Conservation (phyloP, 2,888 invertebrate species). For the Sinotaia quadrata region DNA sequence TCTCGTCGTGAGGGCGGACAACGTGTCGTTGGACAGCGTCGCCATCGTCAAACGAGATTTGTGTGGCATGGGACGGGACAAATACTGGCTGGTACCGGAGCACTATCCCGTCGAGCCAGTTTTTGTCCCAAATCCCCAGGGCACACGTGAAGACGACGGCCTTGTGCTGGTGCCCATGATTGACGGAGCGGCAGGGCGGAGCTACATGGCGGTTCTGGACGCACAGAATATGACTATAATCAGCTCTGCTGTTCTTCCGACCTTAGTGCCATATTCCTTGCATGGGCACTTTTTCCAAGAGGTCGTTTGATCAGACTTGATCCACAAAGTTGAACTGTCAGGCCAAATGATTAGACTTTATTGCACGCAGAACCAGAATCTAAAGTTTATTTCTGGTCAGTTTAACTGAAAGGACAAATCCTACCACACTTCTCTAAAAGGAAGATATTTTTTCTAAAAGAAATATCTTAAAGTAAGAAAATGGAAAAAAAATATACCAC, state of each 20-base stretch:
- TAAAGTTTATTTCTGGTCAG: too few species aligned
- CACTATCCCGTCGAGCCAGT: conserved; percentile 64
- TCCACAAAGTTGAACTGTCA: too few species aligned
- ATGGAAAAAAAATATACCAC: too few species aligned
- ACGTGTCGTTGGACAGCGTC: conserved; percentile 46
- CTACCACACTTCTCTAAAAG: too few species aligned
- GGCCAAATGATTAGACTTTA: too few species aligned
- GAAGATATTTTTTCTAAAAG: too few species aligned
- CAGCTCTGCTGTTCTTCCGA: conserved; percentile 57
- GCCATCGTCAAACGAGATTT: conserved; percentile 66
- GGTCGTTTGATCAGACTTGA: conserved; percentile 23
- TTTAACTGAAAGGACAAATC: too few species aligned
- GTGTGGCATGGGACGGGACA: conserved; percentile 50
- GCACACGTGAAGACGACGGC: conserved; percentile 64
- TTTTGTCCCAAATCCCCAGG: conserved; percentile 58
- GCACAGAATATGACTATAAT: conserved; percentile 55
- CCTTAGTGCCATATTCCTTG: conserved; percentile 62
- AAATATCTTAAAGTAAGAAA: too few species aligned
- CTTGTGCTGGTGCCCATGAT: conserved; percentile 60
- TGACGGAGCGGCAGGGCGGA: conserved; percentile 49
- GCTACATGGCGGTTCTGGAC: conserved; percentile 61
- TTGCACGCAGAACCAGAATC: too few species aligned
- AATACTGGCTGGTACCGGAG: conserved; percentile 46
- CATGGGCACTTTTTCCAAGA: conserved; percentile 65
- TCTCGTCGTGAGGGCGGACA: conserved; percentile 57